Evolutionary conservation across 2,888 invertebrate genomes (phyloP), one percentile per base, ranked within the genome.

Genomic region (Phengaris alcon): DNA sequence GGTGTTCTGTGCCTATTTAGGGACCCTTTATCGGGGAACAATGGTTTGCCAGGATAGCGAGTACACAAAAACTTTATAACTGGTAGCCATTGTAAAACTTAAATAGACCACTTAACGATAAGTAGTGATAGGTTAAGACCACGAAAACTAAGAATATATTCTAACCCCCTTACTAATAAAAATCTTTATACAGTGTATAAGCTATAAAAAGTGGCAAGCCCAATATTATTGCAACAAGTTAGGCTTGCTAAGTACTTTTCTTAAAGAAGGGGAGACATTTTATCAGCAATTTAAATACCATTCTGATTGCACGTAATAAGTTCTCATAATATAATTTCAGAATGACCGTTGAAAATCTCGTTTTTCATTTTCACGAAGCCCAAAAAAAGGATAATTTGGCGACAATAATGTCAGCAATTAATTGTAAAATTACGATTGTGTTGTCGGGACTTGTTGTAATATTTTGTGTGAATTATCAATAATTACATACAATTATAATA

Each of bases 391-490:
- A 64, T 64, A 64, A 64, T 64, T 64, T 64, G 64, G 64, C 35
- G 64, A 64, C 64, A 64, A 64, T 64, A 64, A 64, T 64, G 64
- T 64, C 64, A 64, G 64, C 64, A 35, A 64, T 64, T 64, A 64
- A 64, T 64, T 64, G 64, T 44, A 7, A 64, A 64, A 35, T 64
- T 64, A 64, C 64, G 64, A 64, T 64, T 64, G 35, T 12, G 64
- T 64, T 64, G 64, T 64, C 64, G 35, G 64, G 12, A 44, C 35
- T 64, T 35, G 64, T 12, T 12, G 12, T 9, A 22, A 10, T 35
- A 6, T 64, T 64, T 35, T 64, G 35, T 64, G 64, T 64, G 64
- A 64, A 64, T 64, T 64, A 64, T 64, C 64, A 64, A 64, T 64
- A 64, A 64, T 64, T 64, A 64, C 44, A 64, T 44, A 64, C 64